Evolutionary conservation across 2,888 invertebrate species (phyloP), one percentile per base, ranked within the genome.

Genomic region (Deroplatys truncata): DNA sequence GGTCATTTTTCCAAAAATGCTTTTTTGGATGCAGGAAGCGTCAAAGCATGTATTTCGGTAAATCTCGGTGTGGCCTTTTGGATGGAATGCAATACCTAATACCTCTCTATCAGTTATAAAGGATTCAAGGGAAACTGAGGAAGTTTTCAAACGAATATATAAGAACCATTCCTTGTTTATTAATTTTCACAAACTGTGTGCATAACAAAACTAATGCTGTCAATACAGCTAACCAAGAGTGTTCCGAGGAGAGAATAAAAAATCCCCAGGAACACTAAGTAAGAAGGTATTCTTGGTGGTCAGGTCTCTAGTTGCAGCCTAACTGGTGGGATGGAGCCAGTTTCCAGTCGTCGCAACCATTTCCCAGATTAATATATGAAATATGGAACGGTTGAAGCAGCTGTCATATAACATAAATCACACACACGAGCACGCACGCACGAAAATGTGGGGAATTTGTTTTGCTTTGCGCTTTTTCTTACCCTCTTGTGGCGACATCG

Each of bases 331-430:
- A 43, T 28, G 31, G 29, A 49, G 20, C 88, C 49, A 13, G 28
- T 56, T 84, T 56, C 31, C 89, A 29, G 82, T 85, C 88, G 90
- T 90, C 88, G 85, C 86, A 82, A 85, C 88, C 90, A 90, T 88
- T 86, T 82, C 86, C 35, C 72, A 88, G 90, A 90, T 90, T 90
- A 90, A 90, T 90, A 90, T 90, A 90, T 90, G 90, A 90, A 90
- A 90, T 90, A 90, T 90, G 88, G 89, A 89, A 87, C 49, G 90
- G 89, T 85, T 88, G 90, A 89, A 90, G 89, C 89, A 90, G 85
- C 90, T 90, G 90, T 90, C 90, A 90, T 89, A 85, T 88, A 84
- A 85, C 90, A 90, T 90, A 90, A 90, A 90, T 90, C 90, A 90
- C 49, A 83, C 35, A 88, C 88, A 82, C 88, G 31, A 84, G 56